Base-by-base conservation (phyloP, 2,888 invertebrate genomes). In the Macaria liturata region DNA sequence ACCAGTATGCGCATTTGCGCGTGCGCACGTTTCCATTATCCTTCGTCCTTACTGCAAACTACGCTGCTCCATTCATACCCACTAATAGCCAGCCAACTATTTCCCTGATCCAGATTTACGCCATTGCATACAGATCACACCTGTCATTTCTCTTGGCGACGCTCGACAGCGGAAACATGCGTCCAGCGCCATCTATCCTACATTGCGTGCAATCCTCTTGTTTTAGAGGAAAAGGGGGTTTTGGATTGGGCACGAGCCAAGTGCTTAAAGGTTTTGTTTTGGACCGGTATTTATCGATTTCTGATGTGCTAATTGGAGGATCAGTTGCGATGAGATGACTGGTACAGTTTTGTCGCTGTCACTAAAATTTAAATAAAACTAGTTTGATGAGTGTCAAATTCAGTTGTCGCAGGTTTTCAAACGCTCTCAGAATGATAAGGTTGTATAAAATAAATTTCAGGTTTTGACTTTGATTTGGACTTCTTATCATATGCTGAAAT, bases 101-200 rank as follows among this genome's bases (percentile, higher is more conserved):
- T 61, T 61, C 47, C 60, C 52, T 59, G 60, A 57, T 63, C 62
- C 49, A 65, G 63, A 67, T 65, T 65, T 63, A 67, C 63, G 58
- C 46, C 52, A 53, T 59, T 62, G 56, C 53, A 50, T 56, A 60
- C 64, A 64, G 54, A 60, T 63, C 32, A 49, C 57, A 64, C 45
- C 64, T 67, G 66, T 66, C 71, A 68, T 60, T 61, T 68, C 40
- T 50, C 71, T 69, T 70, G 71, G 76, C 68, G 70, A 71, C 56
- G 61, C 67, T 54, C 58, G 67, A 62, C 74, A 82, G 80, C 91
- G 90, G 88, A 90, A 89, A 85, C 81, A 70, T 74, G 80, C 80
- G 83, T 87, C 87, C 70, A 84, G 74, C 84, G 84, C 88, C 91
- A 89, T 91, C 89, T 88, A 91, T 88, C 83, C 83, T 75, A 74